Percentiles rank a stretch among this genome's conserved stretches.
Conservation (phyloP, 1,140 invertebrate genomes). For the Idris sp. region DNA sequence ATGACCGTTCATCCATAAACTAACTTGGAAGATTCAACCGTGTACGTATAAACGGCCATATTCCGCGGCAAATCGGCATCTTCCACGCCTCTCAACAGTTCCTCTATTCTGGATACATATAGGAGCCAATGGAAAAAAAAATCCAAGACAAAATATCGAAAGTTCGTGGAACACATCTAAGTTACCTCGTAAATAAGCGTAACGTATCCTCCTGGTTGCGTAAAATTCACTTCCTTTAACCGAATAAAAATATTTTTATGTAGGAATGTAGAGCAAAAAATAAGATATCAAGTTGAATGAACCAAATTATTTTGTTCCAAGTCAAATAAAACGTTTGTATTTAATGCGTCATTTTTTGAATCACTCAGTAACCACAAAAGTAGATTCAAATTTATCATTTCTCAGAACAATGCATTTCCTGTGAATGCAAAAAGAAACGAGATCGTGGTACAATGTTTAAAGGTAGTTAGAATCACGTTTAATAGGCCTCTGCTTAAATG, state of each 20-base stretch:
- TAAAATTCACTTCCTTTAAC: constrained; percentile 48
- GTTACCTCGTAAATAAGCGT: constrained; percentile 53
- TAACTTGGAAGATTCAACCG: constrained; percentile 62
- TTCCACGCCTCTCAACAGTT: constrained; percentile 75
- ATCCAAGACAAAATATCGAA: constrained; percentile 44
- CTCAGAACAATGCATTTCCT: too few relatives aligned
- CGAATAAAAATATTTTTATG: constrained; percentile 40
- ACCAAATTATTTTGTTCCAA: too few relatives aligned
- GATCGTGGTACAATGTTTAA: constrained; percentile 54
- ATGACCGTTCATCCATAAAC: constrained; percentile 72
- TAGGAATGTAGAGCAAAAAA: too few relatives aligned
- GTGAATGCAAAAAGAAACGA: constrained; percentile 43
- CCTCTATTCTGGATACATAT: constrained; percentile 67
- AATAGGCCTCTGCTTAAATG: constrained; percentile 62
- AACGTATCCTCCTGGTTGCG: constrained; percentile 39
- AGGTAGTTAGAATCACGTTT: constrained; percentile 48
- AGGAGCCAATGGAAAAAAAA: too few relatives aligned
- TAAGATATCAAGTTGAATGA: too few relatives aligned
- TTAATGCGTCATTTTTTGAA: too few relatives aligned
- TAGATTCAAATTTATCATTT: too few relatives aligned
- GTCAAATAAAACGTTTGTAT: too few relatives aligned
- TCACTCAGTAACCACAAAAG: too few relatives aligned
- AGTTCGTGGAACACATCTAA: constrained; percentile 62
- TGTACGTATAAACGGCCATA: constrained; percentile 67
- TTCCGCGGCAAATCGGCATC: constrained; percentile 70